Conservation (phyloP, 2,797 vertebrate species). For the Centroberyx gerrardi region DNA sequence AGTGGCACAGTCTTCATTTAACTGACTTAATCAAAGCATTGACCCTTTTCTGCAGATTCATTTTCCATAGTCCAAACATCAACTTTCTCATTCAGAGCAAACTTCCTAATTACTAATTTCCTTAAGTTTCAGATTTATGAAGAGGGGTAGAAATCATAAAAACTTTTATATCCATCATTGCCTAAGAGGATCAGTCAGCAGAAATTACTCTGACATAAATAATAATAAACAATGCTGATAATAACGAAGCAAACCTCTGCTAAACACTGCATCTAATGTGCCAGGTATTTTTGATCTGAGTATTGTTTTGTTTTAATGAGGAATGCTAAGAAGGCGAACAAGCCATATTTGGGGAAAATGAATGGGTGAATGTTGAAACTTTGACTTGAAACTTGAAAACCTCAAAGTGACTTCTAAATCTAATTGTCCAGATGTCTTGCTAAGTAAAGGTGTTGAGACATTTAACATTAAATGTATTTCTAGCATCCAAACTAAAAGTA, state of each 20-base stretch:
- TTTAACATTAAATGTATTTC: too few species aligned
- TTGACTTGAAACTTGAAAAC: too few species aligned
- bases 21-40: not conserved
- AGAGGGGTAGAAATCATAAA: not conserved
- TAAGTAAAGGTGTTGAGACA: too few species aligned
- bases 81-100: slow-evolving; percentile 14
- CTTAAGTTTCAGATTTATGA: not conserved
- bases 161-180: slow-evolving; percentile 5
- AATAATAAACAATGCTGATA: too few species aligned
- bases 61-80: slow-evolving; percentile 8
- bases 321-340: not conserved
- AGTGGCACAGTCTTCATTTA: not conserved
- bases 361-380: not conserved
- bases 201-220: too few species aligned
- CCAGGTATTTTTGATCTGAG: too few species aligned
- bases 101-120: too few species aligned
- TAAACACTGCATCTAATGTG: not conserved
- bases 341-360: not conserved
- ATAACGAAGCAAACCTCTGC: not conserved
- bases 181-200: too few species aligned
- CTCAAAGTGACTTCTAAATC: too few species aligned
- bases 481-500: too few species aligned
- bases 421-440: too few species aligned
- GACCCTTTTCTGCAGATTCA: not conserved
- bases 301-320: not conserved